phyloP scores from a whole-genome alignment of 2,888 invertebrate species.

The Dendrolimus pini region DNA sequence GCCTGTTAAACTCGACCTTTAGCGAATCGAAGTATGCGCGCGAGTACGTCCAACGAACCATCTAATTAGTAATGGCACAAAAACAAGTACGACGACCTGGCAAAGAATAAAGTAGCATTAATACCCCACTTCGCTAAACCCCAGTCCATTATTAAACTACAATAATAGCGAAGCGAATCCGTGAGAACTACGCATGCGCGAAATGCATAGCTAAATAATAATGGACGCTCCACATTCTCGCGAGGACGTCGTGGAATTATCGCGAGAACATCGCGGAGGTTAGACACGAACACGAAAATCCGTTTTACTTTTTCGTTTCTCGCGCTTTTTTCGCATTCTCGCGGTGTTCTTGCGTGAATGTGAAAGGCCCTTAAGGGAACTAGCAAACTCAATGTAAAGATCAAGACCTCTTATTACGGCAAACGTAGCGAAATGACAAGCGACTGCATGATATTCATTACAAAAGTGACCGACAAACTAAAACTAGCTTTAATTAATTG shows the following conservation, averaged over 20 bases:
- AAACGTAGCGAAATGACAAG: conserved; percentile 1
- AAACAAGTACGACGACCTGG: conserved; percentile 20
- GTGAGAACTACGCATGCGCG: conserved; percentile 50
- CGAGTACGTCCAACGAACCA: conserved; percentile 2
- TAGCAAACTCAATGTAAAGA: conserved; percentile 65
- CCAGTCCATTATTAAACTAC: conserved; percentile 38
- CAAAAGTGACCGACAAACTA: conserved; percentile 27
- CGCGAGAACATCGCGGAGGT: too few relatives aligned
- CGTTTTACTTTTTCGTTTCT: too few relatives aligned
- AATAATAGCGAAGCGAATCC: conserved; percentile 44
- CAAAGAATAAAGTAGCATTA: conserved; percentile 26
- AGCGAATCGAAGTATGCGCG: not conserved
- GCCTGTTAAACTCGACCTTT: not conserved
- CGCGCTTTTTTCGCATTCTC: too few relatives aligned
- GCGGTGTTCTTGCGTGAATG: too few relatives aligned
- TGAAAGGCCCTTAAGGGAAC: conserved; percentile 31
- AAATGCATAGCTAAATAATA: conserved; percentile 38
- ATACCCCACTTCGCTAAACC: conserved; percentile 25
- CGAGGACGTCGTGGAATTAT: too few relatives aligned
- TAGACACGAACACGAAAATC: too few relatives aligned
- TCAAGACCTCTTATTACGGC: conserved; percentile 42
- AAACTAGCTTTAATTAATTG: conserved; percentile 32
- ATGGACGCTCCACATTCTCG: too few relatives aligned
- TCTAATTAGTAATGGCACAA: conserved; percentile 11
- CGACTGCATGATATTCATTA: conserved; percentile 36